Conservation (phyloP, 2,888 invertebrate species). For the Tupiocoris notatus region DNA sequence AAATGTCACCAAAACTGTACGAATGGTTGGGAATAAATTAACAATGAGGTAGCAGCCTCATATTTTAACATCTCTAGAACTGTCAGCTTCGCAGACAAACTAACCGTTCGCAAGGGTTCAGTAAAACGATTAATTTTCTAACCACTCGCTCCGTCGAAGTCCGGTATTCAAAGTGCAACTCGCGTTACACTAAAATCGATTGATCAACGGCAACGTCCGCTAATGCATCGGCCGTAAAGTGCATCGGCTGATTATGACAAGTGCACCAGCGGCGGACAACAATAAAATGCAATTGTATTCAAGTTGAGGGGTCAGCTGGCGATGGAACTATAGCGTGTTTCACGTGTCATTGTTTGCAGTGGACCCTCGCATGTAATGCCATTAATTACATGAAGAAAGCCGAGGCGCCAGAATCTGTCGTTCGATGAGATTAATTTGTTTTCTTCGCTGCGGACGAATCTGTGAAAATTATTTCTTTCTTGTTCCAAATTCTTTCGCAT, state of each 20-base stretch:
- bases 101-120: neutral
- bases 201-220: constrained; percentile 21
- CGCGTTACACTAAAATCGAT: neutral
- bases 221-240: constrained; percentile 7
- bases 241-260: constrained; percentile 34
- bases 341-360: constrained; percentile 40
- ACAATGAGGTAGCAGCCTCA: too few relatives aligned
- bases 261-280: constrained; percentile 11
- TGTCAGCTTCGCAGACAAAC: too few relatives aligned
- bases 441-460: neutral
- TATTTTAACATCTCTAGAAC: too few relatives aligned
- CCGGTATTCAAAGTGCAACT: neutral
- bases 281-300: constrained; percentile 1
- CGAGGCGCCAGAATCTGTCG: constrained; percentile 33
- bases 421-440: constrained; percentile 24
- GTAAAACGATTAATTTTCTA: neutral
- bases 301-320: neutral
- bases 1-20: too few relatives aligned
- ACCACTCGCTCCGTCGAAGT: neutral
- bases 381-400: constrained; percentile 31
- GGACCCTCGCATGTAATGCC: constrained; percentile 8
- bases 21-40: too few relatives aligned
- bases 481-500: too few relatives aligned
- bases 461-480: too few relatives aligned
- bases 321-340: neutral